Base-by-base conservation (phyloP, 2,888 invertebrate genomes). In the Cinara cedri region DNA sequence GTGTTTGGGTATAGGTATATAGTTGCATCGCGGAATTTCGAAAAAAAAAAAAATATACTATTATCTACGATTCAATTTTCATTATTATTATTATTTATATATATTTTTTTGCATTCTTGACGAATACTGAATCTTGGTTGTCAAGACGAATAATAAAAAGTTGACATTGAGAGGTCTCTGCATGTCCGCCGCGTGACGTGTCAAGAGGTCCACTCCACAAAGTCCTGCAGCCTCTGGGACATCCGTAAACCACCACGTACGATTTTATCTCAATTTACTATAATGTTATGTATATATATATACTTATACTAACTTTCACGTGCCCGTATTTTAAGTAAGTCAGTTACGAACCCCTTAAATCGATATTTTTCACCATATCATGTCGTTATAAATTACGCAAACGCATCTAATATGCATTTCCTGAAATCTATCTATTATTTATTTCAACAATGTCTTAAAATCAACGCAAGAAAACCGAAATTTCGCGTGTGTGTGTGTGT, bases 171-270 rank as follows among this genome's bases (percentile, higher is more conserved):
- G 75, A 54, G 75, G 75, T 26, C 21, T 65, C 46, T 10, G 19
- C 11, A 11, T 24, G 44, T 63, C 24, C 21, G 34, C n/a, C 49
- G 49, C 21, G 44, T 44, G 44, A 55, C 44, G 26, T 75, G 75
- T 65, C 75, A 75, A 75, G 75, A 65, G 65, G 55, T 55, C 54
- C 65, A 75, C 75, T 75, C 44, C 44, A 34, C 34, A 74, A 54
- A 75, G n/a, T 65, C 13, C 51, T 14, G 11, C 44, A 42, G 70
- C 46, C 21, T 63, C 21, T 16, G 24, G 55, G 44, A 46, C 55
- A 26, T 65, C 19, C 46, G 55, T 60, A 75, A 75, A 66, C 75
- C 55, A 24, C 54, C 65, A 65, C 75, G 65, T 65, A 75, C 55
- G 54, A 75, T 24, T 66, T 42, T 75, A 44, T 65, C 24, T 34